phyloP scores from a whole-genome alignment of 2,888 invertebrate genomes.

The Dromius quadrimaculatus region DNA sequence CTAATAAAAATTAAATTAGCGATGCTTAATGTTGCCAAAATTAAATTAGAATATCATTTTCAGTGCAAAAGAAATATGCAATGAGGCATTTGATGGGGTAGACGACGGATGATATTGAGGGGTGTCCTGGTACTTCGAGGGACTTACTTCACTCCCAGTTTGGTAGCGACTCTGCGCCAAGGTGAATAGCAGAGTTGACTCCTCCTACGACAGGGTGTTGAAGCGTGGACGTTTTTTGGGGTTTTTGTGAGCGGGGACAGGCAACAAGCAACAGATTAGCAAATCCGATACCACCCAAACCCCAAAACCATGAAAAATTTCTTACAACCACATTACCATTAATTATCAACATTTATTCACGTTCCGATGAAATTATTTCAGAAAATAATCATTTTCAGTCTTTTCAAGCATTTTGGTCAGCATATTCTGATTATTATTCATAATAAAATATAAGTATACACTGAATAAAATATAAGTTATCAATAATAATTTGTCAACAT shows the following conservation, averaged over 20 bases:
- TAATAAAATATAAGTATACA: too few species aligned
- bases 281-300: constrained; percentile 59
- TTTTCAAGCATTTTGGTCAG: too few species aligned
- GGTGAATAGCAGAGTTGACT: constrained; percentile 87
- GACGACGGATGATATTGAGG: constrained; percentile 18
- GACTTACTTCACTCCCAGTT: constrained; percentile 96
- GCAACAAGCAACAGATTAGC: constrained; percentile 69
- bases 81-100: constrained; percentile 54
- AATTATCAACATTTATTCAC: too few species aligned
- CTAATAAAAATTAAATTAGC: too few species aligned
- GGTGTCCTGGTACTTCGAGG: constrained; percentile 57
- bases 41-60: too few species aligned
- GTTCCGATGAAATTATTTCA: constrained; percentile 4
- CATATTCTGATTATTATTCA: too few species aligned
- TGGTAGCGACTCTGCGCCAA: constrained; percentile 94
- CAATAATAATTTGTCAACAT: too few species aligned
- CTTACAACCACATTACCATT: constrained; percentile 3
- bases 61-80: constrained; percentile 59
- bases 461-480: too few species aligned
- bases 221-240: constrained; percentile 56
- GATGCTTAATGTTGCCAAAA: background rate
- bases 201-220: constrained; percentile 65
- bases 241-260: constrained; percentile 62
- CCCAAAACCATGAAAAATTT: constrained; percentile 17
- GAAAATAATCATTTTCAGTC: too few species aligned